Conservation (phyloP, 2,888 invertebrate species). For the Cosmia pyralina region DNA sequence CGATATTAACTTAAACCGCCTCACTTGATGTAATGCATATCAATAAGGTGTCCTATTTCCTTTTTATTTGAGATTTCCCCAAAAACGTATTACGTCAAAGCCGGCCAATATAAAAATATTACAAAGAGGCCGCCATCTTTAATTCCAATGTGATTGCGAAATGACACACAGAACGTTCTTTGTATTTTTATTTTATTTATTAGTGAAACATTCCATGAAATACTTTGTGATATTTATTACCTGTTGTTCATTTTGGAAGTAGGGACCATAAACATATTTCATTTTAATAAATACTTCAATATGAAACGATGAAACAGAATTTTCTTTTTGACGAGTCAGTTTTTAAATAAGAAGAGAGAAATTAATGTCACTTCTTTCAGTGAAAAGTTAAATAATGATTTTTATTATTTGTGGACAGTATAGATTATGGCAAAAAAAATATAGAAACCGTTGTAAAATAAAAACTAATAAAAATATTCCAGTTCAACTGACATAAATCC, state of each 20-base stretch:
- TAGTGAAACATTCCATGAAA: slow-evolving; percentile 17
- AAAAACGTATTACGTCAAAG: slow-evolving; percentile 36
- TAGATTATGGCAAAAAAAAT: neutral
- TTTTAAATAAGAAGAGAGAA: neutral
- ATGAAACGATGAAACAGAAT: slow-evolving; percentile 5
- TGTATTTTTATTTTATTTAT: neutral
- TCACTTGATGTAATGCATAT: slow-evolving; percentile 54
- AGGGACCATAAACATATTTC: neutral
- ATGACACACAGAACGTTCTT: slow-evolving; percentile 13
- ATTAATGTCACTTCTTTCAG: neutral
- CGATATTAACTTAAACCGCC: slow-evolving; percentile 33
- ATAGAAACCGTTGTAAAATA: neutral
- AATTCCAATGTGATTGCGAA: slow-evolving; percentile 22
- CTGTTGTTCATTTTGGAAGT: neutral
- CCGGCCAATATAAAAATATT: slow-evolving; percentile 47
- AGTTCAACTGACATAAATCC: neutral
- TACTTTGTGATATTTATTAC: neutral
- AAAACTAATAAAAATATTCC: neutral
- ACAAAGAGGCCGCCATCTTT: slow-evolving; percentile 46
- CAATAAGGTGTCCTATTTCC: slow-evolving; percentile 55
- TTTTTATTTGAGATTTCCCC: slow-evolving; percentile 27
- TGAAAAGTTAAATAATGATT: neutral
- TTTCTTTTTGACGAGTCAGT: neutral
- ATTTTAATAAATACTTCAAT: neutral
- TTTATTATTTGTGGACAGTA: neutral